Evolutionary conservation across 2,113 vertebrate genomes (phyloP).

Genomic region (Rhineura floridana): DNA sequence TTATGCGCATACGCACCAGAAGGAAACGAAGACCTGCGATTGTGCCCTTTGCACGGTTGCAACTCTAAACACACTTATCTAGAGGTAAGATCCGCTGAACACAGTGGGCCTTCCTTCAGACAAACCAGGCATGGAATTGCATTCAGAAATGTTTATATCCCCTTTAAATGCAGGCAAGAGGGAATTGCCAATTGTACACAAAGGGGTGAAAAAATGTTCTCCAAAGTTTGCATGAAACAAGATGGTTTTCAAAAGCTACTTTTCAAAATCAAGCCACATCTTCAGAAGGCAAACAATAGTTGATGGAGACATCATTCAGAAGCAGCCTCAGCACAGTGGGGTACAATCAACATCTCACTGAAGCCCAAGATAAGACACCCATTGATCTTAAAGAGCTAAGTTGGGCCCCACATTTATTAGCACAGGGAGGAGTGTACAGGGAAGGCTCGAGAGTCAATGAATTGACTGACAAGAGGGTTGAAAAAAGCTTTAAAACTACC

Average conservation of each 20-base stretch:
- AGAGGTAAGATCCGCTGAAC: background rate
- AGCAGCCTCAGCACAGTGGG: background rate
- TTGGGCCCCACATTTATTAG: background rate
- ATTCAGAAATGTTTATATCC: background rate
- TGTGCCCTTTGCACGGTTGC: background rate
- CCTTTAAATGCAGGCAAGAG: background rate
- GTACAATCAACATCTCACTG: background rate
- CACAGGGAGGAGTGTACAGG: too few relatives aligned
- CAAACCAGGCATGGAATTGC: too few relatives aligned
- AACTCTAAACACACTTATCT: background rate
- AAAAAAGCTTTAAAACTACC: too few relatives aligned
- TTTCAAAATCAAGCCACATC: background rate
- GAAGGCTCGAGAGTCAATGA: too few relatives aligned
- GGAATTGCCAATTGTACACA: too few relatives aligned
- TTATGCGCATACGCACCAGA: background rate
- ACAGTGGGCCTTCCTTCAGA: too few relatives aligned
- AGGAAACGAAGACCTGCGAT: too few relatives aligned
- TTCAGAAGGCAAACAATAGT: background rate
- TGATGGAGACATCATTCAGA: background rate
- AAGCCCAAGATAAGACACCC: background rate
- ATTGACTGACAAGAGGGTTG: too few relatives aligned
- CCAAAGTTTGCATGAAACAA: background rate
- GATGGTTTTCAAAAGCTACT: background rate
- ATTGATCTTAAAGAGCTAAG: background rate
- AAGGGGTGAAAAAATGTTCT: background rate